phyloP scores from a whole-genome alignment of 1,140 invertebrate species.

The Centruroides sculpturatus region DNA sequence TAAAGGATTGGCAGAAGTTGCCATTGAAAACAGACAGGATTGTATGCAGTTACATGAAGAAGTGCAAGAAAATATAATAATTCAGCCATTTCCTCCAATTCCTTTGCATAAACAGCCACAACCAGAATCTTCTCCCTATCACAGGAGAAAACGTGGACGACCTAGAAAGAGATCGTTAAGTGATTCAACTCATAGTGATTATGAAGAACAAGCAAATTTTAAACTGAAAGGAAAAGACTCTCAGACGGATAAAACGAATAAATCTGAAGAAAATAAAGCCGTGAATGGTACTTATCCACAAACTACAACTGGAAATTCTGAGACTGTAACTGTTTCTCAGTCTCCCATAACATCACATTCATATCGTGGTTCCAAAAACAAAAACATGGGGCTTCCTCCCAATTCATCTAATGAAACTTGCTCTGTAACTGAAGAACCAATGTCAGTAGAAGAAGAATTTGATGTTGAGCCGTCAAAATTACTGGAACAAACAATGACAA shows the following conservation, averaged over 20 bases:
- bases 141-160: background rate
- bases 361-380: background rate
- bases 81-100: background rate
- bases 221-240: background rate
- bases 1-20: constrained; percentile 43
- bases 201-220: background rate
- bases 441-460: constrained; percentile 4
- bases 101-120: background rate
- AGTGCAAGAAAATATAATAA: background rate
- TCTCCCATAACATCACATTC: background rate
- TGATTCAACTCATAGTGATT: background rate
- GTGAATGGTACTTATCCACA: background rate
- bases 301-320: background rate
- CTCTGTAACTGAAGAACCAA: background rate
- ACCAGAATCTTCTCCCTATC: background rate
- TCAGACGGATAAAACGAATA: background rate
- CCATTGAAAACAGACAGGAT: background rate
- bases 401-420: background rate
- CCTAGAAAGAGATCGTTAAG: background rate
- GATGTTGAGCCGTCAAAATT: constrained; percentile 14
- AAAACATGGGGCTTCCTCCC: background rate
- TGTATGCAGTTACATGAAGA: background rate
- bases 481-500: constrained; percentile 16
- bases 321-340: background rate
- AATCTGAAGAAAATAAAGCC: background rate